Base-by-base conservation (phyloP, 2,888 invertebrate species). In the Argynnis bischoffii region DNA sequence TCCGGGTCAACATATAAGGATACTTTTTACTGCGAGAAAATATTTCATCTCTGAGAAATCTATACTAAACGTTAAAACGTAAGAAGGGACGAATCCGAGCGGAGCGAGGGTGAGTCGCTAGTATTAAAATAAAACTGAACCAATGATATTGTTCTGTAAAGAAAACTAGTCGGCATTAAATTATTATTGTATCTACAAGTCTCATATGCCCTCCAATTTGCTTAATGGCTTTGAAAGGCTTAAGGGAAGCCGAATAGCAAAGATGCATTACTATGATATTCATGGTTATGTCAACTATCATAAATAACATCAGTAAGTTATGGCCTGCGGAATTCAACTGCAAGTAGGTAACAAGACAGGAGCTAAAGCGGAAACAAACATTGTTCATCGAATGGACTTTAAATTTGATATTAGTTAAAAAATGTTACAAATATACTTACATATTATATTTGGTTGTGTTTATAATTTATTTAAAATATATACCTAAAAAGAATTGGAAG, bases 261-360 rank as follows among this genome's bases (percentile, higher is more conserved):
- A 69, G 71, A 71, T 67, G 69, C 72, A 72, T 69, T 67, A 66
- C 67, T 55, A 59, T 48, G 69, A 69, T 71, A 71, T 63, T 64
- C 67, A 65, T 60, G 51, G 64, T 69, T 73, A 60, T 64, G 69
- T 70, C 66, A 71, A 70, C 71, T 65, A 50, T 66, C 73, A 72
- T 74, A 73, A 74, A 74, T 72, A 69, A 75, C 69, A 66, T 59
- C 63, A 66, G 70, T 73, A 73, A 74, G 74, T 73, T 74, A 71
- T 70, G 69, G 71, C 69, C 66, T 66, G 66, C 67, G 74, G 71
- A 69, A 71, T 70, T 71, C 66, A 69, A 71, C 69, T 71, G 57
- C 64, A 64, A 54, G 60, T 31, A 21, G n/a, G 60, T 67, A 26
- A 21, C 61, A 63, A 54, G 18, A 31, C 51, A 35, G n/a, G 46